Evolutionary conservation across 1,140 invertebrate species (phyloP).

Genomic region (Drosophila pruinosa): DNA sequence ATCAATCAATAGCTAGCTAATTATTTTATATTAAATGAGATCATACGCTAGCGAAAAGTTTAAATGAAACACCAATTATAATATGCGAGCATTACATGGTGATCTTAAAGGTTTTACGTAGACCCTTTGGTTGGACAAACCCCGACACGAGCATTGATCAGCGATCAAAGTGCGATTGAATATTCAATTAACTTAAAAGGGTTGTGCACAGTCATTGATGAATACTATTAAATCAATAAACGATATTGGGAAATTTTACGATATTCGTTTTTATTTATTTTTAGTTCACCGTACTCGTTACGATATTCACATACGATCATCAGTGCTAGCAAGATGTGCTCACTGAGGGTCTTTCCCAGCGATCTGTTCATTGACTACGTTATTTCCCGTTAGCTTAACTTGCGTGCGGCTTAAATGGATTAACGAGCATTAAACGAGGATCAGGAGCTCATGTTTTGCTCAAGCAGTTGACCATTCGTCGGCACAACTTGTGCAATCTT

Average conservation of each 20-base stretch:
- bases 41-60: not conserved
- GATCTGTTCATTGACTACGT: conserved; percentile 71
- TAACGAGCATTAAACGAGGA: conserved; percentile 69
- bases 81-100: not conserved
- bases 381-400: conserved; percentile 78
- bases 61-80: not conserved
- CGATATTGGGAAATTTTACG: not conserved
- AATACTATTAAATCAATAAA: no score
- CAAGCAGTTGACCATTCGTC: conserved; percentile 6
- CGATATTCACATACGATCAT: conserved; percentile 20
- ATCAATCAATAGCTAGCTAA: not conserved
- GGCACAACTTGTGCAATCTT: conserved; percentile 73
- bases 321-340: conserved; percentile 38
- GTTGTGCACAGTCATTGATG: not conserved
- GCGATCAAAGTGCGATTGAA: not conserved
- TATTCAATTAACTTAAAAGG: not conserved
- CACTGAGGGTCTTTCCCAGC: conserved; percentile 57
- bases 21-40: conserved; percentile 26
- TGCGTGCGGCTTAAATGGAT: conserved; percentile 61
- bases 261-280: not conserved
- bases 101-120: no score
- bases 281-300: no score
- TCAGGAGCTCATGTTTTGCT: conserved; percentile 63
- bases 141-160: not conserved
- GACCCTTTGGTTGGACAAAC: no score